Conservation (phyloP, 2,888 invertebrate genomes). For the Morinoia aosen region DNA sequence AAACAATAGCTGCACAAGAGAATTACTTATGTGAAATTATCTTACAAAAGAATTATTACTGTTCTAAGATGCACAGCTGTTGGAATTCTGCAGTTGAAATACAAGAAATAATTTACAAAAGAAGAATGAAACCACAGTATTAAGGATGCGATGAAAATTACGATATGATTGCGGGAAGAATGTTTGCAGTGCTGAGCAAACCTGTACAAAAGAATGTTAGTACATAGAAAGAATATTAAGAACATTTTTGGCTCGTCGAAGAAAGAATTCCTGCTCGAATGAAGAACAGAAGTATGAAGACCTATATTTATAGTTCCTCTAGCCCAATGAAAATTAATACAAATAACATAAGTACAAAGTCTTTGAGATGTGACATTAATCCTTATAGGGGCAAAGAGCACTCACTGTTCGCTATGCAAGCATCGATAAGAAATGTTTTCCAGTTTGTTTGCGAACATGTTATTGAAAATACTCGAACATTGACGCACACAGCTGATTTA, state of each 20-base stretch:
- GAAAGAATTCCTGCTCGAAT: neutral
- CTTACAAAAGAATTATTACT: neutral
- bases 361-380: too few relatives aligned
- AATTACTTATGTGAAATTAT: neutral
- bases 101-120: neutral
- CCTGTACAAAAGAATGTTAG: constrained; percentile 9
- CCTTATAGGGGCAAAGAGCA: too few relatives aligned
- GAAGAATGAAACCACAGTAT: neutral
- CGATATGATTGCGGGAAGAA: neutral
- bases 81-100: neutral
- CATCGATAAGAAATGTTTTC: too few relatives aligned
- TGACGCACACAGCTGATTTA: too few relatives aligned
- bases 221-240: neutral
- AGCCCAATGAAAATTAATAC: too few relatives aligned
- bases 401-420: too few relatives aligned
- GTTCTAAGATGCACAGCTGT: neutral
- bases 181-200: neutral
- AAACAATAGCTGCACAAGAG: neutral
- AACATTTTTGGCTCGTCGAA: neutral
- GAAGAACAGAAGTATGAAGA: too few relatives aligned
- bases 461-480: too few relatives aligned
- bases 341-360: too few relatives aligned
- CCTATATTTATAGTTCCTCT: too few relatives aligned
- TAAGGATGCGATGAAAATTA: neutral
- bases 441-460: too few relatives aligned